A percentile compares a stretch with the other conserved stretches of the same genome.
Conservation (phyloP, 2,888 invertebrate species). For the Limenitis arthemis region DNA sequence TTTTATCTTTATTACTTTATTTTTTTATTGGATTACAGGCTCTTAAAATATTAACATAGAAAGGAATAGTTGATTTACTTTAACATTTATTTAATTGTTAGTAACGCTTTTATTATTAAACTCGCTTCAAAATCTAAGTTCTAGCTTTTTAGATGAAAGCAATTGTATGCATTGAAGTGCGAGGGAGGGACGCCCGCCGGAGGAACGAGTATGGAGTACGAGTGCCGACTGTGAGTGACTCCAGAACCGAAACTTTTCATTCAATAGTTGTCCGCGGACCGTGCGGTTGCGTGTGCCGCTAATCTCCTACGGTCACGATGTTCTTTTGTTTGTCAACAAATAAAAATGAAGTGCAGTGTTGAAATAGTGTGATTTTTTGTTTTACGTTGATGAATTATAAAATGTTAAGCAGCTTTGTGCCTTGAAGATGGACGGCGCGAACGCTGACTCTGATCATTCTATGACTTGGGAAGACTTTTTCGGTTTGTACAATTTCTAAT, state of each 20-base stretch:
- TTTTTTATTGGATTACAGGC: not conserved
- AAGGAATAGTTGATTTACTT: not conserved
- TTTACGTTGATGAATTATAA: constrained; percentile 21
- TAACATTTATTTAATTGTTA: not conserved
- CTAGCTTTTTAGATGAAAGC: not conserved
- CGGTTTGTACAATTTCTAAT: constrained; percentile 60
- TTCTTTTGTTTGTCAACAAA: constrained; percentile 61
- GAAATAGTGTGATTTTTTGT: constrained; percentile 21
- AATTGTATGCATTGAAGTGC: not conserved
- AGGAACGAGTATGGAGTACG: constrained; percentile 5
- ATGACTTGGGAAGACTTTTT: constrained; percentile 83
- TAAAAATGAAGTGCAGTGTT: constrained; percentile 27
- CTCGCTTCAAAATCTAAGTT: not conserved
- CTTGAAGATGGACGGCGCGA: constrained; percentile 66
- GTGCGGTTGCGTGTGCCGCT: constrained; percentile 35
- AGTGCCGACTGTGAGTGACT: not conserved
- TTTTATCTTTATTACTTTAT: not conserved
- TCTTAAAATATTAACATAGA: no score
- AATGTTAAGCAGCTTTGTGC: constrained; percentile 38
- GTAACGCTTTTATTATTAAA: not conserved
- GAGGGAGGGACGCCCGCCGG: constrained; percentile 9
- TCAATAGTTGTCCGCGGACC: constrained; percentile 39
- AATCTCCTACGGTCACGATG: constrained; percentile 39
- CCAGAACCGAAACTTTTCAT: constrained; percentile 35
- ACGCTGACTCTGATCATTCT: constrained; percentile 77